These are phyloP conservation scores for Corapipo altera DNA, from an alignment of 2,113 vertebrate genomes.

Conservation along the genomic window DNA sequence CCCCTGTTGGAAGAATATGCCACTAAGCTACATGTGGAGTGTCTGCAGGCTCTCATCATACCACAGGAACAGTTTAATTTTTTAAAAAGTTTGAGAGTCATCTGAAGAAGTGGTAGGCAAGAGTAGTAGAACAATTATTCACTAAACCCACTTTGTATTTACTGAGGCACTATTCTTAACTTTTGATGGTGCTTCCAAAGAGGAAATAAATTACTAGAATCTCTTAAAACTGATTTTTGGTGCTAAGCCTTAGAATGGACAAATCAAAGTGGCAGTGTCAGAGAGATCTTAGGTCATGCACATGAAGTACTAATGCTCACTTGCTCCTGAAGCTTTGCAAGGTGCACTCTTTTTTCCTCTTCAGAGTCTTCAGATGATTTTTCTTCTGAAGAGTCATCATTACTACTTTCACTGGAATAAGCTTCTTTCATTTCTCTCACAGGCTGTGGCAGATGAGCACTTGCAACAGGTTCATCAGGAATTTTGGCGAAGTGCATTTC, in stretches of 20 bases:
- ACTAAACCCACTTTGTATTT: not conserved
- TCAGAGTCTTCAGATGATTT: conserved; percentile 74
- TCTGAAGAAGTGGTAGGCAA: not conserved
- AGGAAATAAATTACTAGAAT: not conserved
- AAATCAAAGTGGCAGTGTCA: not conserved
- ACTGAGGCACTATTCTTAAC: not conserved
- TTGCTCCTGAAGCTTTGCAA: conserved; percentile 81
- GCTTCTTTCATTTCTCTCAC: not conserved
- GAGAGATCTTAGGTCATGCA: not conserved
- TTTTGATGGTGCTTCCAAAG: not conserved
- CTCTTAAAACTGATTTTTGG: not conserved
- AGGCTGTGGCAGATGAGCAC: not conserved
- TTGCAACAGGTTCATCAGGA: conserved; percentile 72
- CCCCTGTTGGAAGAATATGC: not conserved
- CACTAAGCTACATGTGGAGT: not conserved
- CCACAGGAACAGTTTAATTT: not conserved
- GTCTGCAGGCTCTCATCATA: not conserved
- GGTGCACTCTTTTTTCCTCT: conserved; percentile 62
- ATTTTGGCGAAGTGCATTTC: conserved; percentile 85
- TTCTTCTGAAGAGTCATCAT: conserved; percentile 75
- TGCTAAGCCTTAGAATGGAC: not conserved
- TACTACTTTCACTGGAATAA: conserved; percentile 68
- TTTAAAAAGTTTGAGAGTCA: not conserved
- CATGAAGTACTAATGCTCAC: conserved; percentile 53
- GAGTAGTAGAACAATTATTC: not conserved